Conservation (phyloP, 2,888 invertebrate species). For the Bibio marci region DNA sequence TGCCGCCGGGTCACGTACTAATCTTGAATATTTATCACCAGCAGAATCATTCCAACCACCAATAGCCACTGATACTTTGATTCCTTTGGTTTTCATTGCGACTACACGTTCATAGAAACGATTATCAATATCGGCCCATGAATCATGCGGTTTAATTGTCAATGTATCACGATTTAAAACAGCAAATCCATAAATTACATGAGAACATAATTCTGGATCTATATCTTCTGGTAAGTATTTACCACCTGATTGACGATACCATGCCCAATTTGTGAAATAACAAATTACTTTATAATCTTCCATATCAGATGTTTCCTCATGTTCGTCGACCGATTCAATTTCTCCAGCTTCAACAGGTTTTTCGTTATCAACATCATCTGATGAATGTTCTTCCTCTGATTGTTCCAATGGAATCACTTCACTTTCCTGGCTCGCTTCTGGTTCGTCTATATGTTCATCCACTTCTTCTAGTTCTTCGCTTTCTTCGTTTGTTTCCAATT, state of each 20-base stretch:
- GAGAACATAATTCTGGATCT: constrained; percentile 72
- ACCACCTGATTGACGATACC: constrained; percentile 72
- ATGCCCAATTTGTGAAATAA: constrained; percentile 89
- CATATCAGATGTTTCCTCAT: constrained; percentile 7
- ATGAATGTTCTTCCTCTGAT: neutral
- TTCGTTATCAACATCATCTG: neutral
- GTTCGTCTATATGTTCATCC: constrained; percentile 12
- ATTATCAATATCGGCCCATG: constrained; percentile 80
- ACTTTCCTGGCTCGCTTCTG: too few relatives aligned
- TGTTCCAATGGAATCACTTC: constrained; percentile 11
- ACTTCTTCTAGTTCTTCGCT: constrained; percentile 16
- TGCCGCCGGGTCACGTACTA: constrained; percentile 56
- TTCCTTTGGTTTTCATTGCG: constrained; percentile 48
- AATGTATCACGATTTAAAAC: constrained; percentile 59
- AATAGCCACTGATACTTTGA: constrained; percentile 71
- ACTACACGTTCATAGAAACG: constrained; percentile 81
- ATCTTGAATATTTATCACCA: constrained; percentile 70
- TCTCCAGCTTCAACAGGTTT: neutral
- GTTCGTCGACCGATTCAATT: too few relatives aligned
- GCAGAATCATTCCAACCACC: constrained; percentile 94
- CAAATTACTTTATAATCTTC: constrained; percentile 62
- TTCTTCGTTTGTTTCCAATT: neutral
- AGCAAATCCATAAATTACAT: constrained; percentile 84
- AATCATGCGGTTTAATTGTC: constrained; percentile 69
- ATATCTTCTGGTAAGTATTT: constrained; percentile 71